Base-by-base conservation (phyloP, 2,113 vertebrate species). In the Lycaon pictus region DNA sequence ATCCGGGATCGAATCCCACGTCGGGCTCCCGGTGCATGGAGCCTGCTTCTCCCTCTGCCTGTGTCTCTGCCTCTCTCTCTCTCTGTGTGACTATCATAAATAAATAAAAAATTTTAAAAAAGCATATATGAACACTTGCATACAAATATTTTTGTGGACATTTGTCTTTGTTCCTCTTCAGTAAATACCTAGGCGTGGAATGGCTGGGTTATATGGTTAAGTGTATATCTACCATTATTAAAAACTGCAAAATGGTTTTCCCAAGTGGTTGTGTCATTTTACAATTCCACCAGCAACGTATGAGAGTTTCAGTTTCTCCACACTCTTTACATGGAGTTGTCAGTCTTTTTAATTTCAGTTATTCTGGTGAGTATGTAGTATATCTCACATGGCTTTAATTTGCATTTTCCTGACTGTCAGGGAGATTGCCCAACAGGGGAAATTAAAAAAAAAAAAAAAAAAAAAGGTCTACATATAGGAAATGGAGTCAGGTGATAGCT, bases 161-260 rank as follows among this genome's bases (percentile, higher is more conserved):
- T 20, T 29, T n/a, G 11, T 10, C 89, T 96, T 58, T 60, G 9
- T 43, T 69, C 19, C 37, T 88, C 51, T 60, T 83, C 35, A 37
- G 67, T 51, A 76, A 56, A 55, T 56, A 56, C 19, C 55, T 56
- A 69, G 12, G 20, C 48, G n/a, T 35, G 22, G 25, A 80, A 63
- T 63, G 80, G n/a, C 25, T 84, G 29, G 55, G 67, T 88, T 80
- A 58, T 37, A 27, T 25, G 15, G 22, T 15, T 63, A 51, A 13
- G 55, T 72, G 17, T 82, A 32, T 20, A 82, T 32, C 63, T 56
- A 82, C n/a, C n/a, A 93, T 58, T 72, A 71, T 55, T 80, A 80
- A 85, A 90, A 92, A 25, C 16, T 94, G 53, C 51, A 51, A 23
- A n/a, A 76, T 88, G 51, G 29, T 62, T 88, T 92, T 83, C 76